phyloP scores from a whole-genome alignment of 2,888 invertebrate genomes.

The Beris morrisii region DNA sequence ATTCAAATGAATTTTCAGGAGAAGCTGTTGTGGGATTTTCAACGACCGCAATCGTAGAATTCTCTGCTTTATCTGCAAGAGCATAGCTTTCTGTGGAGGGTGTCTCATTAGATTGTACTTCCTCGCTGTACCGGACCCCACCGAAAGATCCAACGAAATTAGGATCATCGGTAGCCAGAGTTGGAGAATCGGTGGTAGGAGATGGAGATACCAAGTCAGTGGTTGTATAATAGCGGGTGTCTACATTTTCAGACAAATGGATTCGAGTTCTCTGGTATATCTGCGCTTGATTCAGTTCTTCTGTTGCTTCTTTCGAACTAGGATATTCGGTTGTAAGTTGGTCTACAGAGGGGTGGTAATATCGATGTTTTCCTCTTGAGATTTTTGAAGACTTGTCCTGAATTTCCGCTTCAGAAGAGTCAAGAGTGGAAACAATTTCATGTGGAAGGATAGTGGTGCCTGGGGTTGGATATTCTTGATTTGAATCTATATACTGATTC shows the following conservation, averaged over 20 bases:
- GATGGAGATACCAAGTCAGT: conserved; percentile 7
- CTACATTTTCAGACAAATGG: background rate
- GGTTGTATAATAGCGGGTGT: background rate
- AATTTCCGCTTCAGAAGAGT: no score
- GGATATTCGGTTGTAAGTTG: background rate
- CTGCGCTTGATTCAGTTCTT: background rate
- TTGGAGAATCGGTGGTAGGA: conserved; percentile 4
- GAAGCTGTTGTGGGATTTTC: no score
- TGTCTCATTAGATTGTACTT: background rate
- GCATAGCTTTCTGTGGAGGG: no score
- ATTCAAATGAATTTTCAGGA: no score
- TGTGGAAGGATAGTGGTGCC: no score
- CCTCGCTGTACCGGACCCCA: conserved; percentile 5
- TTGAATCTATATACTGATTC: no score
- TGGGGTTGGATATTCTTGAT: no score
- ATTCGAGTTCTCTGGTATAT: background rate
- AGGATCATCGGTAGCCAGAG: conserved; percentile 15
- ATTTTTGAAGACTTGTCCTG: background rate
- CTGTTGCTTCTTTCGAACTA: background rate
- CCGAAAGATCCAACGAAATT: conserved; percentile 21
- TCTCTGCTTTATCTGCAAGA: no score
- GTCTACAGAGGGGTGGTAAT: no score
- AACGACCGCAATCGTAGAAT: no score
- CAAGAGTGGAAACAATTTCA: no score
- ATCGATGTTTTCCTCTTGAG: conserved; percentile 1